A percentile compares a stretch with the other conserved stretches of the same genome.
These are phyloP conservation scores for Drosophila saltans DNA, from an alignment of 1,140 invertebrate genomes.

Conservation along the genomic window DNA sequence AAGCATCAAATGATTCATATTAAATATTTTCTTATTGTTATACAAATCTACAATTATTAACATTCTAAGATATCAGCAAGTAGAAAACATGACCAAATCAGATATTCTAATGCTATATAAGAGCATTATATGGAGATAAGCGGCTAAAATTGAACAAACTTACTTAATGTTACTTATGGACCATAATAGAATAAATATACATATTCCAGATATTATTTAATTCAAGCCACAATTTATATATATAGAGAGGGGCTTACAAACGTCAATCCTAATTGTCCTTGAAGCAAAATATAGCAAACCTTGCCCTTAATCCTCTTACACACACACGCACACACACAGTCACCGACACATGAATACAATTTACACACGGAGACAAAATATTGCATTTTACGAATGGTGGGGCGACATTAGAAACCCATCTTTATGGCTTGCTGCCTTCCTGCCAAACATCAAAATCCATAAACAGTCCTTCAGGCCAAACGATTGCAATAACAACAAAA, in stretches of 20 bases:
- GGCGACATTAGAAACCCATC: constrained; percentile 69
- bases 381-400: constrained; percentile 15
- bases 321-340: neutral
- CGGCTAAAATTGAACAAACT: neutral
- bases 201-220: neutral
- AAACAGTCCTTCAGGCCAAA: constrained; percentile 60
- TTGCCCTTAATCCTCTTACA: constrained; percentile 3
- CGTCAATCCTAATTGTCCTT: constrained; percentile 5
- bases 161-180: neutral
- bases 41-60: too few species aligned
- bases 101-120: too few species aligned
- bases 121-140: too few species aligned
- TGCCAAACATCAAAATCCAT: constrained; percentile 71
- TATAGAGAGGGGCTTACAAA: constrained; percentile 4
- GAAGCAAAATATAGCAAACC: constrained; percentile 5
- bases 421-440: constrained; percentile 75
- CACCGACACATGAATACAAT: neutral
- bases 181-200: neutral
- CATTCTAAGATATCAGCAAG: too few species aligned
- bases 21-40: too few species aligned
- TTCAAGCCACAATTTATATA: constrained; percentile 1
- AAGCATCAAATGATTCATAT: too few species aligned
- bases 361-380: constrained; percentile 6
- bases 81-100: too few species aligned
- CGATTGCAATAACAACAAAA: constrained; percentile 22